phyloP scores from a whole-genome alignment of 1,140 invertebrate species.

The Acromyrmex echinatior region DNA sequence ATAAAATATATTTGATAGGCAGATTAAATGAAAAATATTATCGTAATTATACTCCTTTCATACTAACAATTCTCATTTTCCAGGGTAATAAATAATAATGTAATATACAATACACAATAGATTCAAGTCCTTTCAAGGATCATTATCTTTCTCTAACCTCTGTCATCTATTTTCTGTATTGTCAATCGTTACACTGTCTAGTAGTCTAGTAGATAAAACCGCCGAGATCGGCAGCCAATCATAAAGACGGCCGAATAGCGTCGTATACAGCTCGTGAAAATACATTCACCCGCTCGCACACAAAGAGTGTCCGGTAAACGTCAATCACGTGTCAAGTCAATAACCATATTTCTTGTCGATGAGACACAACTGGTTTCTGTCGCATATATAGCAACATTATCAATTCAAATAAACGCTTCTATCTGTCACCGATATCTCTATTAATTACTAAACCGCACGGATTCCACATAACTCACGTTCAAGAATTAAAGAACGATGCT shows the following conservation, averaged over 20 bases:
- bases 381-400: conserved; percentile 21
- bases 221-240: background rate
- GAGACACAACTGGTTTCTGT: background rate
- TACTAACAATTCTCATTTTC: background rate
- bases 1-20: background rate
- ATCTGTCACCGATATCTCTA: conserved; percentile 52
- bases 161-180: background rate
- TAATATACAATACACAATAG: background rate
- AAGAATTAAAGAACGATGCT: background rate
- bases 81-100: conserved; percentile 12
- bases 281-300: conserved; percentile 24
- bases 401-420: conserved; percentile 42
- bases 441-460: conserved; percentile 40
- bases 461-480: background rate
- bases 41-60: background rate
- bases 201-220: background rate
- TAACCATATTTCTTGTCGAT: conserved; percentile 41
- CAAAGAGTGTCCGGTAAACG: conserved; percentile 45
- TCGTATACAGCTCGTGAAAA: conserved; percentile 22
- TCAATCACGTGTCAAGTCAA: conserved; percentile 45
- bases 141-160: background rate
- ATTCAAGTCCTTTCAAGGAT: background rate
- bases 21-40: background rate
- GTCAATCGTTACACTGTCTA: background rate
- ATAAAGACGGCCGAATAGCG: conserved; percentile 9